Conservation (phyloP, 2,888 invertebrate species). For the Heliconius erato region DNA sequence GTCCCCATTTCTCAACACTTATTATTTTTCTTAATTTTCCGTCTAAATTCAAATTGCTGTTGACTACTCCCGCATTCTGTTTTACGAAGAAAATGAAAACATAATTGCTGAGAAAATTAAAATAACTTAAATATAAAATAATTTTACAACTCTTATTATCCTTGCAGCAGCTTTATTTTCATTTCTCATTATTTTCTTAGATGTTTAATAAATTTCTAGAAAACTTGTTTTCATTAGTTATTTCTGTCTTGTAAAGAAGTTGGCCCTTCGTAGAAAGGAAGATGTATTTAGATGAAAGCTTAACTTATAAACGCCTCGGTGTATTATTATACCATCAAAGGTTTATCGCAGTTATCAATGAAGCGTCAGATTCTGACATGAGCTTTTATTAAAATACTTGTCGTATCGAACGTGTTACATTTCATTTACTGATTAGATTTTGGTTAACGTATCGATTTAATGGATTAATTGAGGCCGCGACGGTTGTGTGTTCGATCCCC, state of each 20-base stretch:
- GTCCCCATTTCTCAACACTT: too few species aligned
- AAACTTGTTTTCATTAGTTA: neutral
- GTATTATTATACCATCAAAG: conserved; percentile 36
- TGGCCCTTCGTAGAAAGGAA: neutral
- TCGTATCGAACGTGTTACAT: conserved; percentile 34
- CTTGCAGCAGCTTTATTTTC: neutral
- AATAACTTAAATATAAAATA: neutral
- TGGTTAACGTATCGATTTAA: conserved; percentile 18
- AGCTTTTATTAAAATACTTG: conserved; percentile 44
- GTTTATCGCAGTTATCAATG: conserved; percentile 41
- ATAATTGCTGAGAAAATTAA: too few species aligned
- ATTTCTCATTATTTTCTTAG: neutral
- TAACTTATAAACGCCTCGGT: neutral
- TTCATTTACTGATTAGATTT: conserved; percentile 35
- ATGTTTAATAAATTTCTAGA: neutral
- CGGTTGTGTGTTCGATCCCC: too few species aligned
- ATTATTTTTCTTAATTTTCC: too few species aligned
- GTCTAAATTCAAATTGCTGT: too few species aligned
- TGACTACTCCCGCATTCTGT: too few species aligned
- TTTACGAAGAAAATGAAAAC: too few species aligned
- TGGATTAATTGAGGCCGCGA: neutral
- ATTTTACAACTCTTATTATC: neutral
- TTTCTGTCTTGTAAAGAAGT: conserved; percentile 14
- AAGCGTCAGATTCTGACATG: conserved; percentile 33
- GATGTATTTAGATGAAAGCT: conserved; percentile 8